These are phyloP conservation scores for Hecatera dysodea DNA, from an alignment of 2,888 invertebrate genomes.

Conservation along the genomic window DNA sequence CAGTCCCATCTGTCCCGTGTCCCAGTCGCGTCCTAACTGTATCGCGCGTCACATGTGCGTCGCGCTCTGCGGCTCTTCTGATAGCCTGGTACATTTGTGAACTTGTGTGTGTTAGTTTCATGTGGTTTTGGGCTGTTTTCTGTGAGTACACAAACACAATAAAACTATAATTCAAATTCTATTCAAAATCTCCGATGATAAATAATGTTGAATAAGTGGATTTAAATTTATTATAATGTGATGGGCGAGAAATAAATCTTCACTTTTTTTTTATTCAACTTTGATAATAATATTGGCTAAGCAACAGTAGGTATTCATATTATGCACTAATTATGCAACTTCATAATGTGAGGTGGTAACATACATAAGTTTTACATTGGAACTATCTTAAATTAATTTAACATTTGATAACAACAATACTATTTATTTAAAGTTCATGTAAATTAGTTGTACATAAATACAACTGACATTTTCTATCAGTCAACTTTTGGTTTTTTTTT, in stretches of 20 bases:
- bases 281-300: background rate
- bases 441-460: no score
- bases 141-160: constrained; percentile 51
- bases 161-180: background rate
- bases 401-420: background rate
- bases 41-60: constrained; percentile 64
- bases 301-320: background rate
- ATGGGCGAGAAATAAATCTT: background rate
- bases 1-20: constrained; percentile 59
- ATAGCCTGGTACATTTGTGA: constrained; percentile 72
- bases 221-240: background rate
- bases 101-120: constrained; percentile 64
- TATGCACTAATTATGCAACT: background rate
- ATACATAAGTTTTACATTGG: background rate
- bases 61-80: constrained; percentile 67
- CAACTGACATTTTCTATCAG: no score
- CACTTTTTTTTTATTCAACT: no score
- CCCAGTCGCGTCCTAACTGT: constrained; percentile 68
- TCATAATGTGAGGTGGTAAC: background rate
- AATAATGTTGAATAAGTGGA: background rate
- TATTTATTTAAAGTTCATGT: no score
- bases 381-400: background rate
- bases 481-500: no score
- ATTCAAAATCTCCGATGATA: background rate
- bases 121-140: constrained; percentile 50